Conservation (phyloP, 2,797 vertebrate species). For the Crossoptilon crossoptilon region DNA sequence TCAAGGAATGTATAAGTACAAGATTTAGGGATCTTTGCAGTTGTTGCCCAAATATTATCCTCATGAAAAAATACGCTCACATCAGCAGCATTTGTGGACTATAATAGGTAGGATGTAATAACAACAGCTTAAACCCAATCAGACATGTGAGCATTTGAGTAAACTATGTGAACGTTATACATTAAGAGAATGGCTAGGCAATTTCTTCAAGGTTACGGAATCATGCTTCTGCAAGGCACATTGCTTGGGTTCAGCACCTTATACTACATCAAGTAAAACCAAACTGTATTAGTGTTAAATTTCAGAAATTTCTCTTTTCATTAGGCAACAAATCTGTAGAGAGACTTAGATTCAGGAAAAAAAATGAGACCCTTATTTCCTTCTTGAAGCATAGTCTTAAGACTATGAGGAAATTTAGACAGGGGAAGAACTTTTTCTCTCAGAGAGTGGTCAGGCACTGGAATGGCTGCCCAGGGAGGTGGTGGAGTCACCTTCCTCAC, state of each 20-base stretch:
- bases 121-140: background rate
- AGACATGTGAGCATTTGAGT: background rate
- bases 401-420: no score
- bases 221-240: background rate
- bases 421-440: no score
- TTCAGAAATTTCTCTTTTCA: background rate
- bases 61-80: background rate
- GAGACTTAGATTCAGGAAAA: background rate
- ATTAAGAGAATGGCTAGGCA: background rate
- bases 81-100: background rate
- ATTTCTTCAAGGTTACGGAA: background rate
- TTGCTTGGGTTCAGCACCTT: background rate
- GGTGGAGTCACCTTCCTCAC: no score
- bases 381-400: background rate
- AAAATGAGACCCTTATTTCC: background rate
- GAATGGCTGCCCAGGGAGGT: no score
- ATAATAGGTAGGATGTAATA: background rate
- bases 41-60: background rate
- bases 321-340: background rate
- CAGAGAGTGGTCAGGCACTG: no score
- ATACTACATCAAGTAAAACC: background rate
- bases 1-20: background rate
- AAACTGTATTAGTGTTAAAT: background rate
- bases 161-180: accelerated
- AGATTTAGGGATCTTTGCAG: background rate